Evolutionary conservation across 2,797 vertebrate genomes (phyloP).

Genomic region (Siniperca obscura): DNA sequence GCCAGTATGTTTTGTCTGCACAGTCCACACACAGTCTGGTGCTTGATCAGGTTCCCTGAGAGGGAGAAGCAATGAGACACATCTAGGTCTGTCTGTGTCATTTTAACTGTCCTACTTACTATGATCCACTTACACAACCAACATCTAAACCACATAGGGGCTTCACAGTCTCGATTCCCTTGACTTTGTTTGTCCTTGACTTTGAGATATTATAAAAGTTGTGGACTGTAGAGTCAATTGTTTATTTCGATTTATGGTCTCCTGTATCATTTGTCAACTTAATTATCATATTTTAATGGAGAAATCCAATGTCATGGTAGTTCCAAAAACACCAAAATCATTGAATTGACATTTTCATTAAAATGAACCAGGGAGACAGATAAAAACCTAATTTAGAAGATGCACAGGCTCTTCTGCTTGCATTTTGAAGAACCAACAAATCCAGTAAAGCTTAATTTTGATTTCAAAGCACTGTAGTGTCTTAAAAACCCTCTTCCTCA

Average conservation of each 20-base stretch:
- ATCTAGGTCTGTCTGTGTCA: conserved; percentile 72
- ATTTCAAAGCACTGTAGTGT: conserved; percentile 10
- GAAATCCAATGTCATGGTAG: conserved; percentile 15
- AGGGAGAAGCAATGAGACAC: conserved; percentile 59
- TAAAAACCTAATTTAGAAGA: conserved; percentile 21
- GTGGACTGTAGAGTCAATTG: conserved; percentile 30
- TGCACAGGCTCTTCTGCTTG: neutral
- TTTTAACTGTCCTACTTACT: conserved; percentile 71
- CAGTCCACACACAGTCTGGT: conserved; percentile 35
- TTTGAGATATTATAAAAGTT: conserved; percentile 51
- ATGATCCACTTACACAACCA: conserved; percentile 65
- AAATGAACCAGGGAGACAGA: conserved; percentile 4
- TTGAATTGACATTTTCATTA: conserved; percentile 11
- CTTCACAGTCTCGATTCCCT: conserved; percentile 42
- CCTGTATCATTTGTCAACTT: conserved; percentile 22
- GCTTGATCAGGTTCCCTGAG: conserved; percentile 64
- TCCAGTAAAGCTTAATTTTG: conserved; percentile 3
- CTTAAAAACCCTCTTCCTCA: neutral
- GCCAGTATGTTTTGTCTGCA: conserved; percentile 31
- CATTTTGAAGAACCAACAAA: conserved; percentile 23
- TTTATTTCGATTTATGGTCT: conserved; percentile 32
- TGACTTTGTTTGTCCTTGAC: conserved; percentile 63
- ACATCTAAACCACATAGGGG: conserved; percentile 67
- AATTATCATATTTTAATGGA: conserved; percentile 25
- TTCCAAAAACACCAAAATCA: conserved; percentile 5